Base-by-base conservation (phyloP, 2,113 vertebrate genomes). In the Gadus chalcogrammus region DNA sequence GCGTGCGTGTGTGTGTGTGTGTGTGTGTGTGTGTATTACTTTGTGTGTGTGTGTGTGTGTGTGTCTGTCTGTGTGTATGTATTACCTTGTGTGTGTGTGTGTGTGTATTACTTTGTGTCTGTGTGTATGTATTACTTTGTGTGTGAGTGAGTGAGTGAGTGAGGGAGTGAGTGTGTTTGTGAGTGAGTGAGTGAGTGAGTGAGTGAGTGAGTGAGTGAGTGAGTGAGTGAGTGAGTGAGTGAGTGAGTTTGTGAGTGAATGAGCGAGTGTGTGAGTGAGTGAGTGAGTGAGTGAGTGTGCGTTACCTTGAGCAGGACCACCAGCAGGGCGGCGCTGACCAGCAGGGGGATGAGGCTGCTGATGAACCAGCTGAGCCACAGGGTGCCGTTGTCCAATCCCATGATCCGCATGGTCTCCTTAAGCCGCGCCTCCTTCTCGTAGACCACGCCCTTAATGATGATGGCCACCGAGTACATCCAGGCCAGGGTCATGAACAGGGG, bases 321-420 rank as follows among this genome's bases (percentile, higher is more conserved):
- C 80, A 99, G 83, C 61, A 99, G 84, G 64, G 89, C 89, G 0
- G 96, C 95, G 38, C 97, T 99, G 91, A 97, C 91, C 2, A 99
- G 92, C 38, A 99, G 92, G 0, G 97, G 97, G 55, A 99, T 93
- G 18, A 98, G 90, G 67, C 97, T 99, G 79, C 95, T 99, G 85
- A 99, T 94, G 89, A 99, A 99, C 97, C 97, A 99, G 91, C 96
- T 97, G 59, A 99, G 92, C 97, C 97, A 99, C 68, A 99, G 91
- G 71, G 82, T 98, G 75, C 96, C 91, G 0, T 95, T 99, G 69
- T 96, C 93, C 75, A 99, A 84, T 53, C 97, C 97, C 97, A 99
- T 98, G 78, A 99, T 99, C 71, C 95, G 91, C 97, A 99, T 99
- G 0, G 97, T 99, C 86, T 99, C 97, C 82, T 95, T 99, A 48